Evolutionary conservation across 92 coral and sea anemone species (phyloP), one percentile per base, ranked within the genome.

Genomic region (Blastomussa wellsi): DNA sequence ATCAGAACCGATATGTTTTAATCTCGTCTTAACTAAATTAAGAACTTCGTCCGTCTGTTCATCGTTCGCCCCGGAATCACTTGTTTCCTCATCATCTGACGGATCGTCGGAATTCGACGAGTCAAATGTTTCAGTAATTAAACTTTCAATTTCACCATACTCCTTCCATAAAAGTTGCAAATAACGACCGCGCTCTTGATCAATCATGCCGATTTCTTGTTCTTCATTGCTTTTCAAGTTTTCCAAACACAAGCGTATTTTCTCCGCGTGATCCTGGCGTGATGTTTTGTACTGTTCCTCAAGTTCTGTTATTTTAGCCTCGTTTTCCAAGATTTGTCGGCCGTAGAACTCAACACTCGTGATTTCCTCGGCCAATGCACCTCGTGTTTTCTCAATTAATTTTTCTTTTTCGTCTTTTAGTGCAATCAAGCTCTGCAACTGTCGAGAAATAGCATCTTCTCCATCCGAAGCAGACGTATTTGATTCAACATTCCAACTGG

Each of bases 211-310:
- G 12, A 97, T 77, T 44, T 90, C 89, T 33, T 84, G 77, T 12
- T 82, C 93, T 26, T 94, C 92, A 55, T 90, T 93, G 39, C 85
- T 86, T 38, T 70, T 89, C 19, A 97, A 84, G 66, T 79, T 84
- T 38, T 93, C 95, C 80, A 97, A 81, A 84, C 91, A 88, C 42
- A 87, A 64, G 19, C 92, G 95, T 35, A 94, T 82, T 68, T 93
- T 90, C 24, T 94, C 95, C 0, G 88, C 92, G 78, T 93, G 98
- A 29, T 82, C 91, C 65, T 90, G 91, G 67, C 93, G 90, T 49
- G 92, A 88, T 1, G 64, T 85, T 32, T 85, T 93, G 72, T 82
- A 90, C 59, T 79, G 74, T 17, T 86, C 88, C 71, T 91, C 89
- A 0, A 94, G 90, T 60, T 90, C 91, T 37, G 91, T 82, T 51